These are phyloP conservation scores for Todiramphus chloris DNA, from an alignment of 2,113 vertebrate genomes.

Conservation along the genomic window DNA sequence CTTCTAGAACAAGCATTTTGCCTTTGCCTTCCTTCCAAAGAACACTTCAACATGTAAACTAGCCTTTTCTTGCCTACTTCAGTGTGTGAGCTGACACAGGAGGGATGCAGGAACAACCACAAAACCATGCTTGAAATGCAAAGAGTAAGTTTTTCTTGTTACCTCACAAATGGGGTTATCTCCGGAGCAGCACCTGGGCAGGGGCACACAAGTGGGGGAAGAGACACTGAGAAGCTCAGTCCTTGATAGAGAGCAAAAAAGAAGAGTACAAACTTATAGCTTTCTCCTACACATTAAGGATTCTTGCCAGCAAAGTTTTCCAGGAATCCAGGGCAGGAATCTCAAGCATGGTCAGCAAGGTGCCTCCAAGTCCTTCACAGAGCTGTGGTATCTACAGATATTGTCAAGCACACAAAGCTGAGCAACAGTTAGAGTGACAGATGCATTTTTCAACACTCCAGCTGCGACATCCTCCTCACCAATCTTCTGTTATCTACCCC, in stretches of 20 bases:
- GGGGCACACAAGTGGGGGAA: not conserved
- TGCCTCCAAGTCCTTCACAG: not conserved
- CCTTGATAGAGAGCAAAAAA: not conserved
- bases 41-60: not conserved
- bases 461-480: no score
- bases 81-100: not conserved
- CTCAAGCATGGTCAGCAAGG: rapidly evolving
- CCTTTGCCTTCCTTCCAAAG: not conserved
- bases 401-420: not conserved
- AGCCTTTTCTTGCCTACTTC: not conserved
- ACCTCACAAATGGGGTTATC: rapidly evolving
- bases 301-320: not conserved
- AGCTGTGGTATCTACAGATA: not conserved
- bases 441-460: not conserved
- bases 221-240: rapidly evolving
- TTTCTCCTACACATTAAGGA: not conserved
- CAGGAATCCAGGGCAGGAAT: not conserved
- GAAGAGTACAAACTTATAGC: not conserved
- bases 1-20: not conserved
- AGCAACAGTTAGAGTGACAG: not conserved
- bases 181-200: not conserved
- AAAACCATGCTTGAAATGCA: not conserved
- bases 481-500: no score
- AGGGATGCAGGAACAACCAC: rapidly evolving
- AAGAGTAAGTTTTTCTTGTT: not conserved